Base-by-base conservation (phyloP, 1,140 invertebrate species). In the Atopsyche davidsoni region DNA sequence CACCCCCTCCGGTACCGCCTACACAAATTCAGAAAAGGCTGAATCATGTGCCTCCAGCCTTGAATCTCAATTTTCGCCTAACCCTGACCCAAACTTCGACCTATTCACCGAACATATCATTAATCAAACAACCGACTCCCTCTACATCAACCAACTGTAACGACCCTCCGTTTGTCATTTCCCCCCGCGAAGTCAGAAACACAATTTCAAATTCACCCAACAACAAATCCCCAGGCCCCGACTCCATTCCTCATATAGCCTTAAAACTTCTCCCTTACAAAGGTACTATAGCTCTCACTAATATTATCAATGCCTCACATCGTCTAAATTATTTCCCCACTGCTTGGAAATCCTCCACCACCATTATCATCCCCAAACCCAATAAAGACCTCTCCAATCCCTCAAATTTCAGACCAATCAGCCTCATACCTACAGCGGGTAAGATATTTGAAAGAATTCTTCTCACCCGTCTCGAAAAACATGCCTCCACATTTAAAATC, bases 391-490 rank as follows among this genome's bases (percentile, higher is more conserved):
- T 17, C 3, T 11, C 10, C 16, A 1, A 11, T 16, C 46, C 46
- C 4, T 4, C 43, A 13, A 59, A 43, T 39, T 58, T 59, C 25
- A 16, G 61, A 16, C 58, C 62, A 0, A 64, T 64, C 4, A 57
- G 53, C 32, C 50, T 64, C 7, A 45, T 64, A 4, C 17, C 59
- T 3, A 24, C 44, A 2, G 7, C 59, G 0, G 47, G 58, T 9
- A 61, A 64, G 51, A 32, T 60, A 0, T 28, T 57, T 1, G 59
- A 64, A 53, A 55, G 44, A 47, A 19, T 61, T 4, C 38, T 62
- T 11, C 44, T 51, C 13, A 41, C 25, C 2, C 36, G 56, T 23
- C 22, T 60, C 16, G 40, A 51, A 16, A 18, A 39, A 1, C 11
- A 48, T 13, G 10, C 40, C 32, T 9, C n/a, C 19, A 4, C 39